A percentile compares a stretch with the other conserved stretches of the same genome.
phyloP scores from a whole-genome alignment of 2,888 invertebrate species.

The Tetragnatha montana region DNA sequence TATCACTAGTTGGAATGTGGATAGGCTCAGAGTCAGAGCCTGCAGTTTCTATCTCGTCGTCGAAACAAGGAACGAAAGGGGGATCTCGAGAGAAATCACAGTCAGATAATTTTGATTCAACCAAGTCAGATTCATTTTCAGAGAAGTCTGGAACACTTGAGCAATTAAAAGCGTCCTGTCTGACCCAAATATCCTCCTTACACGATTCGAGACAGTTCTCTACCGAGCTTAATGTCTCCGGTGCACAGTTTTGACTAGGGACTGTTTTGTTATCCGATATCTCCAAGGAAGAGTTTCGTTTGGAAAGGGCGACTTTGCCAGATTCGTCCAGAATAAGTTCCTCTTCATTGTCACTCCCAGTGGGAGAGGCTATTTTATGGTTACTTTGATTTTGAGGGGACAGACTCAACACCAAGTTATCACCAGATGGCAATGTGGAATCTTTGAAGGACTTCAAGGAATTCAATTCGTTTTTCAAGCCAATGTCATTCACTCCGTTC shows the following conservation, averaged over 20 bases:
- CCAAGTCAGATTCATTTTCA: not conserved
- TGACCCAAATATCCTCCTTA: slow-evolving; percentile 19
- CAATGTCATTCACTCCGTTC: slow-evolving; percentile 58
- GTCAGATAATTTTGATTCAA: slow-evolving; percentile 2
- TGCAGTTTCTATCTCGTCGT: slow-evolving; percentile 1
- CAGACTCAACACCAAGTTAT: slow-evolving; percentile 18
- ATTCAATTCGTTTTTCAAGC: slow-evolving; percentile 40
- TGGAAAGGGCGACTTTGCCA: not conserved
- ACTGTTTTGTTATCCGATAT: not conserved
- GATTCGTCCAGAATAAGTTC: slow-evolving; percentile 1
- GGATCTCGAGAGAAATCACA: slow-evolving; percentile 19
- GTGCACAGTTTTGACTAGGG: slow-evolving; percentile 53
- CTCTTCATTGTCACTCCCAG: slow-evolving; percentile 7
- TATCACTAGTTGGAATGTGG: slow-evolving; percentile 8
- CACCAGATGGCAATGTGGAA: slow-evolving; percentile 3
- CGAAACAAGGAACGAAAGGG: slow-evolving; percentile 19
- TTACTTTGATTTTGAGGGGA: slow-evolving; percentile 19
- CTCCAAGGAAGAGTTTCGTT: slow-evolving; percentile 12
- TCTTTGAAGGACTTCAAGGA: slow-evolving; percentile 28
- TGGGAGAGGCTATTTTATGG: not conserved
- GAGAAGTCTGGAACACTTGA: slow-evolving; percentile 14
- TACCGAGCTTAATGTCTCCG: not conserved
- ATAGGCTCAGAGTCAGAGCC: not conserved
- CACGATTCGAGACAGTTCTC: not conserved
- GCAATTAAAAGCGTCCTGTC: slow-evolving; percentile 3